These are phyloP conservation scores for Chrysogorgia sp. DNA, from an alignment of 92 coral and sea anemone genomes.

Conservation along the genomic window DNA sequence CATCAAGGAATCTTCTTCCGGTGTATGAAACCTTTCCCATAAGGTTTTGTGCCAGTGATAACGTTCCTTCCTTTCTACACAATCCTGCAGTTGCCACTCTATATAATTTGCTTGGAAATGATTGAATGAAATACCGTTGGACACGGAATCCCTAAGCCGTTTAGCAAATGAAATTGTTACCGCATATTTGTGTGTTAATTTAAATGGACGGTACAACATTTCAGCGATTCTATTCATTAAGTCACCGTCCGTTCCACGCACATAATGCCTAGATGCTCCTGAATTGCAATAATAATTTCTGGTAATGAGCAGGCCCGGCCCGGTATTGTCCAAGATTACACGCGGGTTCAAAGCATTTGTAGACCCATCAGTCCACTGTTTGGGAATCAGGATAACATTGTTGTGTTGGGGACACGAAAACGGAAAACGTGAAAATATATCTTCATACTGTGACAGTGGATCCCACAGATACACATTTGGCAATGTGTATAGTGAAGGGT, in stretches of 20 bases:
- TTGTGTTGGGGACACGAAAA: constrained; percentile 36
- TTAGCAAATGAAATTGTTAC: constrained; percentile 32
- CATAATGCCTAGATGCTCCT: constrained; percentile 43
- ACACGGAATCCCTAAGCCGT: constrained; percentile 24
- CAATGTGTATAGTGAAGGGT: constrained; percentile 5
- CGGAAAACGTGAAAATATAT: constrained; percentile 20
- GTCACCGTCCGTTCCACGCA: constrained; percentile 53
- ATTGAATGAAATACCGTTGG: constrained; percentile 50
- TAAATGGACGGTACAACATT: constrained; percentile 40
- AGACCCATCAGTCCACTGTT: constrained; percentile 55
- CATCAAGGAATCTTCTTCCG: not conserved
- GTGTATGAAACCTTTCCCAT: not conserved
- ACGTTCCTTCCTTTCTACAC: constrained; percentile 10
- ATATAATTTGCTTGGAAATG: constrained; percentile 43
- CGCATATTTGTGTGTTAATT: constrained; percentile 52
- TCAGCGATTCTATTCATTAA: constrained; percentile 28
- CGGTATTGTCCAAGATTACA: constrained; percentile 41
- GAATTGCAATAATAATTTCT: constrained; percentile 44
- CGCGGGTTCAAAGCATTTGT: constrained; percentile 48
- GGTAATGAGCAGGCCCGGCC: constrained; percentile 41
- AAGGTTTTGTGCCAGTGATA: constrained; percentile 33
- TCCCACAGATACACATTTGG: constrained; percentile 51
- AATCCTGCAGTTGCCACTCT: constrained; percentile 36
- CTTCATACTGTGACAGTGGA: constrained; percentile 36
- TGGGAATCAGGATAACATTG: constrained; percentile 18